Base-by-base conservation (phyloP, 2,888 invertebrate species). In the Xylota segnis region DNA sequence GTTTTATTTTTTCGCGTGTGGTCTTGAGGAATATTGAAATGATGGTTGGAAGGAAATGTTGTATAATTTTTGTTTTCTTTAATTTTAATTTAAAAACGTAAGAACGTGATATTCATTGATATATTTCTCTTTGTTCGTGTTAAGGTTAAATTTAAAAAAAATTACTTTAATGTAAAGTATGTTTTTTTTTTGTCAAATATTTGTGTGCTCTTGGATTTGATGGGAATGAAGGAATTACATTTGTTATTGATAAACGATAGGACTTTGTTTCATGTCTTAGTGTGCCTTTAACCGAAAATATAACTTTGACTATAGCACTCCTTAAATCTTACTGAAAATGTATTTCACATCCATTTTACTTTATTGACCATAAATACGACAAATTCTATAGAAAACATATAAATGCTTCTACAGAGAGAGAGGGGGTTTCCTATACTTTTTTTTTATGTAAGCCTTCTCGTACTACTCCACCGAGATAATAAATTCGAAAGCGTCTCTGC, bases 101-200 rank as follows among this genome's bases (percentile, higher is more conserved):
- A 71, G 58, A 79, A 59, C 71, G 83, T 83, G 87, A 87, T 87
- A 83, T 87, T 72, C 54, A 56, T 79, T 87, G 32, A 56, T 61
- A 79, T 5, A 65, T 68, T 61, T 74, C 18, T 65, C 37, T 81
- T 47, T 47, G n/a, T 32, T 83, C 63, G 54, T 63, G 37, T 43
- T 87, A 82, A 76, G 45, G 27, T 66, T 71, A 59, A 76, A 75
- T 59, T 66, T 72, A 47, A 79, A 65, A 47, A 79, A 65, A 79
- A 74, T 58, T 63, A 6, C 23, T 70, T 58, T 34, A 63, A 18
- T 66, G 14, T 43, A 50, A 72, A 43, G 47, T 34, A 23, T 56
- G 76, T 84, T 45, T 70, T 50, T 16, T 59, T 56, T 75, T 70
- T 14, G 16, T 66, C 34, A 52, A 66, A 68, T 45, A 61, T 23